Conservation (phyloP, 1,140 invertebrate species). For the Drosophila teissieri region DNA sequence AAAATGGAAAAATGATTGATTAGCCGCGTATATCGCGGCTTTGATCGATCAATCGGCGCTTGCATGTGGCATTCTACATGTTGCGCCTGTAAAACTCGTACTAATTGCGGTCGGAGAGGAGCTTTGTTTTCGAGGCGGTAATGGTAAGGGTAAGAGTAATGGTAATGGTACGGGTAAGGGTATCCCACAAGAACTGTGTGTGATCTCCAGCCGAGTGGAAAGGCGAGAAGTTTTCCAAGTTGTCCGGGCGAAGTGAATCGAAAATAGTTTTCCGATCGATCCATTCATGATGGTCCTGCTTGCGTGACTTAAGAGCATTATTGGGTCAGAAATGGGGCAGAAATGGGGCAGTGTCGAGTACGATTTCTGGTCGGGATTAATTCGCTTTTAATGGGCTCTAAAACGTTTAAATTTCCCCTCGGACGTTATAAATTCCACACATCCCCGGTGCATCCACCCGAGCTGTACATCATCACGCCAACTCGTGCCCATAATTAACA, state of each 20-base stretch:
- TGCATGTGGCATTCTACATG: constrained; percentile 44
- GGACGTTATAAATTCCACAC: constrained; percentile 43
- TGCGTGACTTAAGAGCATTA: constrained; percentile 75
- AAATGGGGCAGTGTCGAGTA: neutral
- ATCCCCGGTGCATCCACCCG: constrained; percentile 5
- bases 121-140: constrained; percentile 12
- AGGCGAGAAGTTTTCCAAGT: constrained; percentile 29
- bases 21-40: constrained; percentile 52
- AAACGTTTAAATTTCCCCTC: constrained; percentile 62
- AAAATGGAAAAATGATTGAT: constrained; percentile 78
- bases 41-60: constrained; percentile 81
- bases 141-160: neutral
- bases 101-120: constrained; percentile 43
- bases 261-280: constrained; percentile 14
- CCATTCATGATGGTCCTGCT: constrained; percentile 31
- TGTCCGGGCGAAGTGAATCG: constrained; percentile 17
- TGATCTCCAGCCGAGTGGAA: constrained; percentile 22
- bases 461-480: constrained; percentile 57
- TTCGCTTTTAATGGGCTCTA: constrained; percentile 70
- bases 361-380: constrained; percentile 33
- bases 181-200: constrained; percentile 4
- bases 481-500: constrained; percentile 81
- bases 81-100: constrained; percentile 39
- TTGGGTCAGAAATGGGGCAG: constrained; percentile 33
- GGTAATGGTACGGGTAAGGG: neutral